Evolutionary conservation across 2,888 invertebrate genomes (phyloP), one percentile per base, ranked within the genome.

Genomic region (Drosophila niveifrons): DNA sequence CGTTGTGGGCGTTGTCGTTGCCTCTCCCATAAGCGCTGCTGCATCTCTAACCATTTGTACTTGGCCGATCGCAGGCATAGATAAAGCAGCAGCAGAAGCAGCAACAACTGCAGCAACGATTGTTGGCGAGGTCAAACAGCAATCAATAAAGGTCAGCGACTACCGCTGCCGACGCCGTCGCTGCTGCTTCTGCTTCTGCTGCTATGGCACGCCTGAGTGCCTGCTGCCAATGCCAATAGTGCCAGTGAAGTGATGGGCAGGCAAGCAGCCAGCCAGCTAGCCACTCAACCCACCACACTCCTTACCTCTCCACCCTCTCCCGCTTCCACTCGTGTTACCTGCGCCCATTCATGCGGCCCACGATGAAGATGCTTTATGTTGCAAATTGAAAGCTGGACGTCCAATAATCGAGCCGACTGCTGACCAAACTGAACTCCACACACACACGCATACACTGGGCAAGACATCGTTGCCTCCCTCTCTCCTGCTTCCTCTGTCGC

Each of bases 141-240:
- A 90, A 90, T 90, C 91, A 91, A 90, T 91, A 90, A 90, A 90
- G 91, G 90, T 90, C 90, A 88, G 72, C 89, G 82, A 89, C 88
- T 81, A 87, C 88, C 74, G 81, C 87, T 75, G 62, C 63, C 36
- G 36, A 11, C n/a, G 36, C 36, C n/a, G 36, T 31, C 31, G 31
- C 31, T 7, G 29, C 6, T 9, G 29, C 2, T 9, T 3, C 9
- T 9, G 74, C 83, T 78, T 87, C 87, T 81, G 80, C 87, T 72
- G 81, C 87, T 78, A 58, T 61, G 89, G 89, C 83, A 84, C 87
- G 83, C 83, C 83, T 84, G 87, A 88, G 72, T 84, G 83, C 83
- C 83, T 88, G 71, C 83, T 78, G 78, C 88, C 83, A 88, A 88
- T 83, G 88, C 84, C 87, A 69, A 67, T 63, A 57, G 17, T 23